Conservation (phyloP, 2,888 invertebrate genomes). For the Crossocerus cetratus region DNA sequence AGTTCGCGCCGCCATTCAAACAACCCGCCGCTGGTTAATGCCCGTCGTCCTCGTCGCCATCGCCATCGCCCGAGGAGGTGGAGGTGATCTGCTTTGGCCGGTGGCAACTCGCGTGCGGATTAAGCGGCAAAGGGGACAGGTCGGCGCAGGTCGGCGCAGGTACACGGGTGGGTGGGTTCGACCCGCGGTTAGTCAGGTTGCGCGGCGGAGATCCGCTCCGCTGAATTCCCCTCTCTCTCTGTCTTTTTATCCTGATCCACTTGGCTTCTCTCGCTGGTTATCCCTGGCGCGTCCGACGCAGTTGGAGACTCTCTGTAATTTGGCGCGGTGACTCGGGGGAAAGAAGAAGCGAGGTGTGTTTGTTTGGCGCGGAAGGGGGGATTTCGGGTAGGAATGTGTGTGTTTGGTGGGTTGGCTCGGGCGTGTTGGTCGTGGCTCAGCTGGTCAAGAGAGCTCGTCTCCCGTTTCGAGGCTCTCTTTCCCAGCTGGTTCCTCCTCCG, state of each 20-base stretch:
- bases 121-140: conserved; percentile 12
- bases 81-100: too few species aligned
- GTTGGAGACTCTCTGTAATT: too few species aligned
- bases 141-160: conserved; percentile 63
- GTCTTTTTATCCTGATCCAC: conserved; percentile 16
- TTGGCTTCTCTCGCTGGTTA: conserved; percentile 8
- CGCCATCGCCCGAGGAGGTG: too few species aligned
- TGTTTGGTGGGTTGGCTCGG: too few species aligned
- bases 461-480: conserved; percentile 11
- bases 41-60: too few species aligned
- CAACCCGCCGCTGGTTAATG: too few species aligned
- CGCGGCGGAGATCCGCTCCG: conserved; percentile 72
- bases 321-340: too few species aligned
- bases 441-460: conserved; percentile 12
- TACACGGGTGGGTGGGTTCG: conserved; percentile 65
- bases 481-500: conserved; percentile 13
- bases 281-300: too few species aligned
- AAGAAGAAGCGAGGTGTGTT: too few species aligned
- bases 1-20: too few species aligned
- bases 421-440: neutral
- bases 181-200: conserved; percentile 66
- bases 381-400: too few species aligned
- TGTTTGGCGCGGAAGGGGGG: neutral
- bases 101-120: neutral
- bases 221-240: conserved; percentile 58